Evolutionary conservation across 53 echinoderm and acorn worm genomes (phyloP), one percentile per base, ranked within the genome.

Genomic region (Luidia sarsii): DNA sequence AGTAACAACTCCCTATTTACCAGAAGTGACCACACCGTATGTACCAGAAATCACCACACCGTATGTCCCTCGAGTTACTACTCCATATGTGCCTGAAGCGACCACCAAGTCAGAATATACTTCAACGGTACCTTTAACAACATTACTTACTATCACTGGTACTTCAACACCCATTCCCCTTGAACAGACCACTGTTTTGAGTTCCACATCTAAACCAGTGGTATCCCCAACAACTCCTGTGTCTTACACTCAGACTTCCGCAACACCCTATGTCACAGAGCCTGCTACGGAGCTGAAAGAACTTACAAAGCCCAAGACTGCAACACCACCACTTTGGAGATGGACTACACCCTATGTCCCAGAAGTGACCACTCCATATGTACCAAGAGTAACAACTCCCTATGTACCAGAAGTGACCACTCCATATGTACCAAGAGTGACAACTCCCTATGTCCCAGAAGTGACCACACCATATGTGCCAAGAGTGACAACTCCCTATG

Each of bases 181-280:
- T 22, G 57, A 25, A 39, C 36, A 43, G n/a, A 85, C 75, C 24
- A 75, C 85, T 20, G 52, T 29, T 65, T 2, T 23, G 21, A 30
- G 57, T 3, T 57, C 4, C 41, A 66, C 8, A 15, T 0, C 24
- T 0, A 5, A 66, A 66, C 19, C 39, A 2, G 32, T 11, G 21
- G 7, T 43, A 3, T 39, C 39, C 41, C 66, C 39, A 2, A 41
- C 41, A 11, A 7, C 41, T 7, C 64, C 66, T 25, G 7, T 6
- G 4, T 24, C 57, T 23, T 24, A 57, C 28, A 7, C 39, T 51
- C 70, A 9, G 45, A 48, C 64, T 2, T 52, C 72, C 0, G 63
- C 82, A 21, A 72, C 82, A 54, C 72, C 65, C 32, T 54, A 54
- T 28, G 34, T 67, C 0, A 82, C 74, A 18, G 55, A 27, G 4